Conservation (phyloP, 2,113 vertebrate genomes). For the Pantherophis guttatus region DNA sequence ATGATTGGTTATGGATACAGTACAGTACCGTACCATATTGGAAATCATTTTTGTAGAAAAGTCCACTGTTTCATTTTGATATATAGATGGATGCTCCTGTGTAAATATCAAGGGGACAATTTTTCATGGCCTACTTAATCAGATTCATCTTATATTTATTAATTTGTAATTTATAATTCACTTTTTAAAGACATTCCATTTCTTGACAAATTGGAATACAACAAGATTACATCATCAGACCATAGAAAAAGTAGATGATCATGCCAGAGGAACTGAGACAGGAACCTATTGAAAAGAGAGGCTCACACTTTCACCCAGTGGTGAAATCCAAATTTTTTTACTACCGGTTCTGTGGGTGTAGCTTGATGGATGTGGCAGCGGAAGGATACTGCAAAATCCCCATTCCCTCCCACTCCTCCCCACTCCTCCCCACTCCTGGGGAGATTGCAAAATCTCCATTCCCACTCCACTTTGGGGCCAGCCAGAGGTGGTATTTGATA, state of each 20-base stretch:
- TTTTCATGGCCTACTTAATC: neutral
- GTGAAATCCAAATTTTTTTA: too few relatives aligned
- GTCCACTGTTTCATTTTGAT: neutral
- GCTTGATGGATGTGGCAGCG: too few relatives aligned
- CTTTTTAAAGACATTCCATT: neutral
- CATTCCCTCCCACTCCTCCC: too few relatives aligned
- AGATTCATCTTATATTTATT: neutral
- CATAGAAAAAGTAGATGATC: neutral
- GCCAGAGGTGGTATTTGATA: too few relatives aligned
- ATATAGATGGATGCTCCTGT: neutral
- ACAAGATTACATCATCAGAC: neutral
- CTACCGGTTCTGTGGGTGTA: too few relatives aligned
- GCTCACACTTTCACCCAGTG: neutral
- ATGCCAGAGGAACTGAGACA: neutral
- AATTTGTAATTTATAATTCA: neutral
- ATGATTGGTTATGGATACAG: neutral
- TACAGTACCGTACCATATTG: neutral
- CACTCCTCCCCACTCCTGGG: too few relatives aligned
- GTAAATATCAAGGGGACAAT: neutral
- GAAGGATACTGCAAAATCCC: too few relatives aligned
- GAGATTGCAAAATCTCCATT: too few relatives aligned
- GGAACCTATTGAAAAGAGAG: neutral
- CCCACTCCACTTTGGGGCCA: too few relatives aligned
- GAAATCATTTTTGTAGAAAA: neutral
- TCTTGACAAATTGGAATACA: neutral